phyloP scores from a whole-genome alignment of 2,113 vertebrate species.

The Acanthisitta chloris region DNA sequence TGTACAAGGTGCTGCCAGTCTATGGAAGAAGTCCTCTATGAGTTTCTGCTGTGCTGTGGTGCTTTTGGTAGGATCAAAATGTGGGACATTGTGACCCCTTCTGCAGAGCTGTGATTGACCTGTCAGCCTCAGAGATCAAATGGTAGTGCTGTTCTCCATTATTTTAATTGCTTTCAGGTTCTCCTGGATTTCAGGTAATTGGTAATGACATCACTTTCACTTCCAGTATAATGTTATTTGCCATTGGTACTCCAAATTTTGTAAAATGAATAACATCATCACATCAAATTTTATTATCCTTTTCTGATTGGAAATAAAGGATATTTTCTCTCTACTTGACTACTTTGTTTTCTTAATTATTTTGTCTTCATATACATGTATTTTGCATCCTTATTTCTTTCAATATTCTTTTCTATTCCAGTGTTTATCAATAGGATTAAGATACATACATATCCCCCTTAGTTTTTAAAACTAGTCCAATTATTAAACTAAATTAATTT shows the following conservation, averaged over 20 bases:
- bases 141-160: not conserved
- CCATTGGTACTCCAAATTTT: not conserved
- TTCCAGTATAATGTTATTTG: not conserved
- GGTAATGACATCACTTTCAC: not conserved
- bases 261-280: not conserved
- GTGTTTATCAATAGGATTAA: not conserved
- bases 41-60: not conserved
- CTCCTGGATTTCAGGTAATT: not conserved
- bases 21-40: not conserved
- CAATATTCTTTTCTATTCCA: not conserved
- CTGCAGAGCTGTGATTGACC: not conserved
- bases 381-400: not conserved
- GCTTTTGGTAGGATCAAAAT: not conserved
- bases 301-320: not conserved
- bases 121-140: not conserved
- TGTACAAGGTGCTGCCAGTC: not conserved
- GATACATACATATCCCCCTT: not conserved
- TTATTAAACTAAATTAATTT: not conserved
- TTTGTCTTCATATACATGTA: not conserved
- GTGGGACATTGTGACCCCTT: fast-evolving
- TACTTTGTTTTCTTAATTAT: not conserved
- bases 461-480: not conserved
- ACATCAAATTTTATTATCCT: not conserved
- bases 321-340: not conserved
- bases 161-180: not conserved